phyloP scores from a whole-genome alignment of 2,888 invertebrate genomes.

The Ochropacha duplaris region DNA sequence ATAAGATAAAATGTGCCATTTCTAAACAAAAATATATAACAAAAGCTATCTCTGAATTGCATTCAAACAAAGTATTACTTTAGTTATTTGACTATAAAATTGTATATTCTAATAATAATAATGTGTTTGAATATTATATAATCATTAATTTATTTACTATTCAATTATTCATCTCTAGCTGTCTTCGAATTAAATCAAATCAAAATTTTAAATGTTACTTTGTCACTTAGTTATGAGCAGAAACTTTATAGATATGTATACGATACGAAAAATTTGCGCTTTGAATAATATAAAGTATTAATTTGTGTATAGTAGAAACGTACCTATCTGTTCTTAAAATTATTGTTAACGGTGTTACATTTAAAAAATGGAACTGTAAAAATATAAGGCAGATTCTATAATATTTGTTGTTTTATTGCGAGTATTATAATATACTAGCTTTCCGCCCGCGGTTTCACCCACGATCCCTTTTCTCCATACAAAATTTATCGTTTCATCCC shows the following conservation, averaged over 20 bases:
- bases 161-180: no score
- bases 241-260: background rate
- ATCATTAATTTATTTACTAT: background rate
- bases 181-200: background rate
- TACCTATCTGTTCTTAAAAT: conserved; percentile 35
- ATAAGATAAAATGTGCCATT: conserved; percentile 67
- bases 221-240: background rate
- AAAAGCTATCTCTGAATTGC: no score
- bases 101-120: no score
- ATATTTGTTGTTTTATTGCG: conserved; percentile 15
- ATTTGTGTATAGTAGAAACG: conserved; percentile 32
- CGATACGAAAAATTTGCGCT: background rate
- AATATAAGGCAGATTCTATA: conserved; percentile 53
- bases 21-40: conserved; percentile 14
- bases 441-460: no score
- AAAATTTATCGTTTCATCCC: no score
- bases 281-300: conserved; percentile 8
- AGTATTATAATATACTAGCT: no score
- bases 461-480: no score
- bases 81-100: no score
- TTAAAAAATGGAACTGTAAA: conserved; percentile 45
- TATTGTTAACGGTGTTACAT: conserved; percentile 42
- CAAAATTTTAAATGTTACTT: background rate
- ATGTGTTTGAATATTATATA: no score
- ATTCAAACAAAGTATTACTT: no score